phyloP scores from a whole-genome alignment of 1,140 invertebrate genomes.

The Trachymyrmex septentrionalis region DNA sequence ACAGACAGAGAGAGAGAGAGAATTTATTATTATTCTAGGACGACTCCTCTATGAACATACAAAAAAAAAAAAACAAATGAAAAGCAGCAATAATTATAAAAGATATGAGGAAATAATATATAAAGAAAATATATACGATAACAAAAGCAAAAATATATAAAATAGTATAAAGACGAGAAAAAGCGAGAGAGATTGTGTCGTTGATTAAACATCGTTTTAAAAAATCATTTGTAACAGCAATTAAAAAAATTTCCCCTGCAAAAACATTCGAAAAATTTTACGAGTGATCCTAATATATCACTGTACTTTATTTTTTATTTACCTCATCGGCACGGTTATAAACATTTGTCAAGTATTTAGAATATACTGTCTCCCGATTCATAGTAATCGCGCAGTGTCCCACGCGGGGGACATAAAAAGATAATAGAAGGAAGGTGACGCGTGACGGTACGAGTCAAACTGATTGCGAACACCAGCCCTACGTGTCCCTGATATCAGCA shows the following conservation, averaged over 20 bases:
- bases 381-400: background rate
- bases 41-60: too few relatives aligned
- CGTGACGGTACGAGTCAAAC: background rate
- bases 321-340: background rate
- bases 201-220: slow-evolving; percentile 5
- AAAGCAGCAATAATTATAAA: too few relatives aligned
- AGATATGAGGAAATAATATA: too few relatives aligned
- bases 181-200: background rate
- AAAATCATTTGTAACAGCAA: background rate
- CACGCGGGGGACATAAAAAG: background rate
- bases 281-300: background rate
- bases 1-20: too few relatives aligned
- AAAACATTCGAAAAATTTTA: background rate
- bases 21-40: too few relatives aligned
- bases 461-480: background rate
- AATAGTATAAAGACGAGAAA: background rate
- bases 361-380: background rate
- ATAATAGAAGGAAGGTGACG: background rate
- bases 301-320: background rate
- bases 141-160: too few relatives aligned
- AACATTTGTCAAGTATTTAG: background rate
- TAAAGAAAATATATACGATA: too few relatives aligned
- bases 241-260: background rate
- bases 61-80: too few relatives aligned
- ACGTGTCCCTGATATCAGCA: slow-evolving; percentile 5